Evolutionary conservation across 2,797 vertebrate genomes (phyloP).

Genomic region (Acrossocheilus wenchowensis): DNA sequence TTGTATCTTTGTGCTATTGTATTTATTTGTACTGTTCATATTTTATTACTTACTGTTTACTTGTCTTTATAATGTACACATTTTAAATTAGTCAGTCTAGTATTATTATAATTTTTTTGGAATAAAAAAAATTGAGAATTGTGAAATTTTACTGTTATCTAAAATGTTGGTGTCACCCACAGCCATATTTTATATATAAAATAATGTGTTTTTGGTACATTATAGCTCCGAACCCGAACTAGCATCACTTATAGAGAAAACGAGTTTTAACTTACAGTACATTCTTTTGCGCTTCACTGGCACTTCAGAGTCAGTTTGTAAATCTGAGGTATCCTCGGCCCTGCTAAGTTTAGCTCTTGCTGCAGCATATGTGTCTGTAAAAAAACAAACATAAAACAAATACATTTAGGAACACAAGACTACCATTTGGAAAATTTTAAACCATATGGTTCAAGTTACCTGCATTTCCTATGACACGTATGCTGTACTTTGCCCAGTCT

Average conservation of each 20-base stretch:
- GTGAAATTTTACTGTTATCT: too few species aligned
- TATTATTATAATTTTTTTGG: too few species aligned
- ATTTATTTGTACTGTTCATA: too few species aligned
- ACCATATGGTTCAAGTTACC: background rate
- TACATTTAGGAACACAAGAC: background rate
- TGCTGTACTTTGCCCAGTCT: slow-evolving; percentile 4
- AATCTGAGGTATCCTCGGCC: background rate
- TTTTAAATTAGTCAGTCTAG: too few species aligned
- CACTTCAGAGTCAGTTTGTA: slow-evolving; percentile 1
- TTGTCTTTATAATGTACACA: too few species aligned
- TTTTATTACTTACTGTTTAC: too few species aligned
- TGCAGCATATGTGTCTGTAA: slow-evolving; percentile 3
- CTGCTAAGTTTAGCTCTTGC: slow-evolving; percentile 12
- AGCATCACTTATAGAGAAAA: background rate
- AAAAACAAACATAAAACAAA: background rate
- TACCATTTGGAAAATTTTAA: background rate
- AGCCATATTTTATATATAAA: too few species aligned
- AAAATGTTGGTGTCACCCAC: too few species aligned
- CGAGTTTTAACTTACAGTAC: background rate
- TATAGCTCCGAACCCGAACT: background rate
- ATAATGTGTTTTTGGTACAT: background rate
- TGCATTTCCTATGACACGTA: background rate
- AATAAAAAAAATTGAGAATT: too few species aligned
- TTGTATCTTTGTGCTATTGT: too few species aligned
- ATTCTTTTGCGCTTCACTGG: background rate